Conservation (phyloP, 2,797 vertebrate species). For the Zenarchopterus dispar region DNA sequence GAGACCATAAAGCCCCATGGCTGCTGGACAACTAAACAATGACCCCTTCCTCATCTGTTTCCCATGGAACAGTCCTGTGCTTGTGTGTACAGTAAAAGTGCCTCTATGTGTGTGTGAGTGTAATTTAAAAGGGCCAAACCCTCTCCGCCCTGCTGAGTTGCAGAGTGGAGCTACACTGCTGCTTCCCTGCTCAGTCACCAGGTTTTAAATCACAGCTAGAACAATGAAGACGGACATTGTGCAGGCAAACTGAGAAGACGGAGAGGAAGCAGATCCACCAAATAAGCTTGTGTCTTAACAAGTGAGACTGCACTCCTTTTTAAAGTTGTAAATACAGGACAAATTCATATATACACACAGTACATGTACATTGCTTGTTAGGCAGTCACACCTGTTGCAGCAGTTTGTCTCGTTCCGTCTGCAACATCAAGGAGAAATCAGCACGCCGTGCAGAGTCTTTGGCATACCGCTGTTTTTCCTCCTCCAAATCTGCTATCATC, state of each 20-base stretch:
- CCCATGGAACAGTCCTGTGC: slow-evolving; percentile 61
- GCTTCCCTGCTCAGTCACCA: slow-evolving; percentile 29
- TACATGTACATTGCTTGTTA: not conserved
- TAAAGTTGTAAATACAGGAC: too few relatives aligned
- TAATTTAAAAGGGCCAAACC: slow-evolving; percentile 50
- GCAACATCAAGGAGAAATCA: slow-evolving; percentile 93
- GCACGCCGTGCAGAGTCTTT: slow-evolving; percentile 91
- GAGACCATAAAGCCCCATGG: slow-evolving; percentile 64
- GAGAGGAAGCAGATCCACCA: slow-evolving; percentile 15
- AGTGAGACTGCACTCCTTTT: not conserved
- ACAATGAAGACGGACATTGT: slow-evolving; percentile 9
- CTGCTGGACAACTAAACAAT: slow-evolving; percentile 79
- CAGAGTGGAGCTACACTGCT: slow-evolving; percentile 46
- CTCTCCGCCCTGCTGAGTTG: slow-evolving; percentile 55
- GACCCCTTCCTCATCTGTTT: slow-evolving; percentile 76
- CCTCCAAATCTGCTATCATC: slow-evolving; percentile 96
- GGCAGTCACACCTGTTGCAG: slow-evolving; percentile 88
- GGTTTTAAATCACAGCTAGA: slow-evolving; percentile 52
- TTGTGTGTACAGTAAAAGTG: slow-evolving; percentile 30
- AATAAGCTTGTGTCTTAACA: slow-evolving; percentile 39
- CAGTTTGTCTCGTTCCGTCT: slow-evolving; percentile 91
- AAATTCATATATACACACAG: not conserved
- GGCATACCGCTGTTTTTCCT: slow-evolving; percentile 87
- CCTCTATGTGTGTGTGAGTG: slow-evolving; percentile 44
- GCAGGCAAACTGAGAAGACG: slow-evolving; percentile 9